Base-by-base conservation (phyloP, 2,888 invertebrate genomes). In the Rhabditoides inermis region DNA sequence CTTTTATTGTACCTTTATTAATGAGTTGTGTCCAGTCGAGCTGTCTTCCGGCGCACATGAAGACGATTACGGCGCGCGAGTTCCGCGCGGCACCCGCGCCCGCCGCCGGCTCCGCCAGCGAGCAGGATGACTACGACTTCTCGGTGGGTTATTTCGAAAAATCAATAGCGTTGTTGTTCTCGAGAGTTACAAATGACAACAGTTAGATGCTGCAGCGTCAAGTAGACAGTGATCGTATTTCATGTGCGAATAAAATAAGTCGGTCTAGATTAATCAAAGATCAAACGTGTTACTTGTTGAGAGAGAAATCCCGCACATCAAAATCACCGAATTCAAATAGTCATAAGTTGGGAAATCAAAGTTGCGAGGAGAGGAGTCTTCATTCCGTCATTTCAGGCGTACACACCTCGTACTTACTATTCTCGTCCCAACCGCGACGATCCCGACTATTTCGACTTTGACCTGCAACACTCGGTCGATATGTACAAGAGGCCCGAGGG, bases 381-480 rank as follows among this genome's bases (percentile, higher is more conserved):
- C 3, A 12, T 4, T n/a, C n/a, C 26, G 18, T 41, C 7, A 22
- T 48, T 60, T 37, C 18, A 65, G 65, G 42, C 47, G 36, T 66
- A 66, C 53, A 41, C 55, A 10, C 61, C 63, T 3, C 58, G 66
- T 12, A 63, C 74, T 6, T 75, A 72, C 53, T 75, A 75, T 55
- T 71, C 71, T 7, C 63, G 75, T 7, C 74, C 72, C 28, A 68
- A 65, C 45, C 47, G 72, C n/a, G 60, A 64, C 46, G 75, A 75
- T 55, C 73, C 73, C n/a, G 75, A 75, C 45, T 75, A 75, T 49
- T 75, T 75, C 49, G 75, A 75, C 51, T 75, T 66, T 55, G 75
- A 75, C 41, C 58, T 75, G 1, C 63, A 68, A 36, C 75, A 75
- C 42, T 75, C 75, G 5, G 73, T 75, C n/a, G 63, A 70, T 45